Conservation (phyloP, 2,888 invertebrate species). For the Punctoribates punctum region DNA sequence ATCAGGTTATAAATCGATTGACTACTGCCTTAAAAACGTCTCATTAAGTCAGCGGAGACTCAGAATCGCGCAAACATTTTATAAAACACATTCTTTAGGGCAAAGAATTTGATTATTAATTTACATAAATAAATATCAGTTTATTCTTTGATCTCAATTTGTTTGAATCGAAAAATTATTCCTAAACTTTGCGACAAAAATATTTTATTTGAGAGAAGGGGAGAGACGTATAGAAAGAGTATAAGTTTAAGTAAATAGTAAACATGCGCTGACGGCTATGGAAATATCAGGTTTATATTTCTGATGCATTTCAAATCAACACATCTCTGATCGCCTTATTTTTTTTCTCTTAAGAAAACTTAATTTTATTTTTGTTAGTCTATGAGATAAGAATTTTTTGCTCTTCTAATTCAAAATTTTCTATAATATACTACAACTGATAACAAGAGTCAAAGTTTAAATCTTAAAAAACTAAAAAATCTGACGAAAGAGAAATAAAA, state of each 20-base stretch:
- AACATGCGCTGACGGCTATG: constrained; percentile 16
- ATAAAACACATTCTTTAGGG: neutral
- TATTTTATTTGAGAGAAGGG: neutral
- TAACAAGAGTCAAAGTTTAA: constrained; percentile 15
- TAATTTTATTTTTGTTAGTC: neutral
- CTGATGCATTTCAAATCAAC: constrained; percentile 18
- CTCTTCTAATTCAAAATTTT: constrained; percentile 16
- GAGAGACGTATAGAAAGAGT: neutral
- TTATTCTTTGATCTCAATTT: neutral
- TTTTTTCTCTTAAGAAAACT: neutral
- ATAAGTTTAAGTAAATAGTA: neutral
- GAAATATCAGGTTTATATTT: constrained; percentile 27
- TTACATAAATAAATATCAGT: constrained; percentile 4
- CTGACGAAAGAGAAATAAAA: neutral
- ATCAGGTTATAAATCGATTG: neutral
- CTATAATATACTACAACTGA: constrained; percentile 25
- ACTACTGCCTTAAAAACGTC: neutral
- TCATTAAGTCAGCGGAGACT: neutral
- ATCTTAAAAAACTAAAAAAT: neutral
- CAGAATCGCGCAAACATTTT: neutral
- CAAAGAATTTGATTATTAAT: neutral
- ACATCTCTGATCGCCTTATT: constrained; percentile 26
- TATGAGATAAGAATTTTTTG: constrained; percentile 13
- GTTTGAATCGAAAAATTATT: too few relatives aligned
- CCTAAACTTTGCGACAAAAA: neutral